A percentile compares a stretch with the other conserved stretches of the same genome.
phyloP scores from a whole-genome alignment of 2,797 vertebrate genomes.

The Gymnothorax reevesii region DNA sequence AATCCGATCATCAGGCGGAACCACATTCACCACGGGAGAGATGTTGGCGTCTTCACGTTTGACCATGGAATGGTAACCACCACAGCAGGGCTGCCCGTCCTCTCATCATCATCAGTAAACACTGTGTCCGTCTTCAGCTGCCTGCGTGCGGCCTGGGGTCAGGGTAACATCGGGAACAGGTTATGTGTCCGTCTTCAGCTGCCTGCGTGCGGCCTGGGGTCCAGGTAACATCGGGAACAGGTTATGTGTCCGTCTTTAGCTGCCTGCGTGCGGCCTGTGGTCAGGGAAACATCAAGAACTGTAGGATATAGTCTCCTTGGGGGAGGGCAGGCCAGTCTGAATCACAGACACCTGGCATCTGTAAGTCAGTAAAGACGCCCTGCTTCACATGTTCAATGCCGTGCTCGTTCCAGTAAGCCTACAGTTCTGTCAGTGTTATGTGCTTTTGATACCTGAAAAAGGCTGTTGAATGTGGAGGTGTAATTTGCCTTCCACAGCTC shows the following conservation, averaged over 20 bases:
- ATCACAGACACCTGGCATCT: neutral
- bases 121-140: too few species aligned
- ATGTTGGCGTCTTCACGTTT: constrained; percentile 98
- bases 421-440: too few species aligned
- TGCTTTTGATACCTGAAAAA: too few species aligned
- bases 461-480: too few species aligned
- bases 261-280: too few species aligned
- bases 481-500: too few species aligned
- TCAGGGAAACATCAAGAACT: neutral
- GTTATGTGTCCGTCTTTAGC: too few species aligned
- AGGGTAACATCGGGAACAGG: neutral
- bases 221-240: neutral
- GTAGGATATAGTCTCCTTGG: neutral
- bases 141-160: neutral
- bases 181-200: too few species aligned
- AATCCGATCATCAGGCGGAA: constrained; percentile 99
- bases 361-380: neutral
- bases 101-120: neutral
- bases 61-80: constrained; percentile 96
- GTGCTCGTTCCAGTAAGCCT: too few species aligned
- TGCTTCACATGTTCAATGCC: neutral
- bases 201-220: neutral
- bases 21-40: constrained; percentile 98
- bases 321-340: neutral
- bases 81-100: neutral